A percentile compares a stretch with the other conserved stretches of the same genome.
These are phyloP conservation scores for Onchidella celtica DNA, from an alignment of 2,888 invertebrate species.

Conservation along the genomic window DNA sequence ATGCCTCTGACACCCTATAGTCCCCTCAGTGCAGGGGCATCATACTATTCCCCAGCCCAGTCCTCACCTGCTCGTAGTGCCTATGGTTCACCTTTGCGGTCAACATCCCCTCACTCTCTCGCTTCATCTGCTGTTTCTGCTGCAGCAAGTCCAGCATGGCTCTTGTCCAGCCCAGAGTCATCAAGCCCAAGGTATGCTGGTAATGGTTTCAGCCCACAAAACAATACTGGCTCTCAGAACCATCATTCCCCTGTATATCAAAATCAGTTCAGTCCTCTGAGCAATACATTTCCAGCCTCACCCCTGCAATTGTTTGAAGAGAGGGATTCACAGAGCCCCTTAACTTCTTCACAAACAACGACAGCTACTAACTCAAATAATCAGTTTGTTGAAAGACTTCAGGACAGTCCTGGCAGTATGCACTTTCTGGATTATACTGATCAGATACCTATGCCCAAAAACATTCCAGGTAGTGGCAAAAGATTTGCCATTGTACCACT, in stretches of 20 bases:
- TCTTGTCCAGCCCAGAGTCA: neutral
- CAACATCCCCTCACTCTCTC: constrained; percentile 37
- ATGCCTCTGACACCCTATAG: constrained; percentile 58
- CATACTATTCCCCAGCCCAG: constrained; percentile 56
- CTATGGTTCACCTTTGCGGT: constrained; percentile 24
- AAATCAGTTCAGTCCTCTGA: constrained; percentile 36
- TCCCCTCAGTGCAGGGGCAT: constrained; percentile 69
- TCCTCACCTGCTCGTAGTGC: constrained; percentile 52
- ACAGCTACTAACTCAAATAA: neutral
- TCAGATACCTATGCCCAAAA: neutral
- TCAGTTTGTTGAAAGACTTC: neutral
- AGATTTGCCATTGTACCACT: constrained; percentile 2
- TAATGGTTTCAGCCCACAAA: neutral
- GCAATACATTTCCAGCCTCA: constrained; percentile 6
- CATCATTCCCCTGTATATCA: neutral
- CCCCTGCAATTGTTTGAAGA: constrained; percentile 19
- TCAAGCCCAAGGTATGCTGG: neutral
- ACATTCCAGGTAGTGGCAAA: neutral
- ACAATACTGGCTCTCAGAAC: neutral
- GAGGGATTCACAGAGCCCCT: constrained; percentile 17
- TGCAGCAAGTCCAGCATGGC: constrained; percentile 37
- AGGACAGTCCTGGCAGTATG: neutral
- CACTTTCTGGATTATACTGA: neutral
- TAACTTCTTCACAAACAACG: constrained; percentile 28
- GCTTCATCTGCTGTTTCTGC: constrained; percentile 24